A percentile compares a stretch with the other conserved stretches of the same genome.
These are phyloP conservation scores for Alouatta palliata DNA, from an alignment of 2,113 vertebrate species.

Conservation along the genomic window DNA sequence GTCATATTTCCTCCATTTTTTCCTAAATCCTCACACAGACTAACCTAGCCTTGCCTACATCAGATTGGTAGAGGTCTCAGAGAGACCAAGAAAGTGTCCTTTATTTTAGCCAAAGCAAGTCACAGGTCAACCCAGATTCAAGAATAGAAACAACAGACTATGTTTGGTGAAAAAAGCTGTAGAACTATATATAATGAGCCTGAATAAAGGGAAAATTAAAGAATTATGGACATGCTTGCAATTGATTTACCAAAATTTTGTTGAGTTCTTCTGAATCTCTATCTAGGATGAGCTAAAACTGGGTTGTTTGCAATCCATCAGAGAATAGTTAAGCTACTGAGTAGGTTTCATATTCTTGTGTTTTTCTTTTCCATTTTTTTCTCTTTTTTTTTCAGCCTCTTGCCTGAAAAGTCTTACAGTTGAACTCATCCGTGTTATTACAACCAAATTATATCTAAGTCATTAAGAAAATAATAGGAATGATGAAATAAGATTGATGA, in stretches of 20 bases:
- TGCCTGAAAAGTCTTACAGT: background rate
- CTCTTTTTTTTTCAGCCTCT: background rate
- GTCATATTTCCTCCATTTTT: background rate
- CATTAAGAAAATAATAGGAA: constrained; percentile 41
- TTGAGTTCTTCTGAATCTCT: background rate
- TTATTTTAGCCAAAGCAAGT: background rate
- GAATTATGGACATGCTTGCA: background rate
- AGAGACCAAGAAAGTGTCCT: background rate
- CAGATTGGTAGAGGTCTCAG: background rate
- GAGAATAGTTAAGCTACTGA: background rate
- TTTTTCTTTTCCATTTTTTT: background rate
- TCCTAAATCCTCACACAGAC: background rate
- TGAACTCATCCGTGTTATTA: background rate
- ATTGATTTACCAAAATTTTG: background rate
- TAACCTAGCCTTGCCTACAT: background rate
- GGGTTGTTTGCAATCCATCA: background rate
- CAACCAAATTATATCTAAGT: constrained; percentile 29
- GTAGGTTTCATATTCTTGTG: background rate
- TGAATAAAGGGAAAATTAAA: background rate
- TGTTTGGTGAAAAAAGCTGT: background rate
- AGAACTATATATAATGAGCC: background rate
- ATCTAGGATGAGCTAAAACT: background rate
- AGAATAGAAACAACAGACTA: background rate
- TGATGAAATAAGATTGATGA: constrained; percentile 17
- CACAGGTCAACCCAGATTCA: background rate